Evolutionary conservation across 2,113 vertebrate genomes (phyloP), one percentile per base, ranked within the genome.

Genomic region (Osmerus eperlanus): DNA sequence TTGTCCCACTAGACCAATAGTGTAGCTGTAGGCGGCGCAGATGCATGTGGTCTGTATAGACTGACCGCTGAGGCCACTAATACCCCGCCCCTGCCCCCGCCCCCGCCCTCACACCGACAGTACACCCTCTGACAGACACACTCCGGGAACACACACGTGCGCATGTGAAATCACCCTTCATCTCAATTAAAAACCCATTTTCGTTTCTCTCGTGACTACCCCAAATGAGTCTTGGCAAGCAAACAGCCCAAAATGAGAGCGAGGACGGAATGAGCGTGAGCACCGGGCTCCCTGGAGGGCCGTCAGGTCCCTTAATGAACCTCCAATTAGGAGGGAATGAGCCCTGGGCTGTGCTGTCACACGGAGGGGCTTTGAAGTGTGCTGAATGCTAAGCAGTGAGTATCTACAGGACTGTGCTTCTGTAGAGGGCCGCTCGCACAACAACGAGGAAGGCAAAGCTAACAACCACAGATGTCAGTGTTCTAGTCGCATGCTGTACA

Each of bases 251-350:
- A 81, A 78, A 78, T 76, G 81, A 77, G 65, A 69, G 23, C 8
- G 13, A 23, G 25, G 4, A 62, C 13, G n/a, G n/a, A n/a, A n/a
- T n/a, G n/a, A n/a, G n/a, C n/a, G n/a, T n/a, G n/a, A 32, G 21
- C 12, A 3, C 67, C 21, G 72, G 68, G 66, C 80, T 78, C 85
- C 83, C 85, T 65, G 29, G 83, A 84, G 89, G 88, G 58, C 5
- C 65, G 66, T 71, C 72, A 67, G 83, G 88, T 88, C 84, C 83
- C 81, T 87, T 90, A 90, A 90, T 89, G 86, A 90, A 89, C 81
- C 88, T 82, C 86, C 86, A 91, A 91, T 90, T 90, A 90, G 82
- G 66, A 78, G 77, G 76, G 83, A 90, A 88, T 84, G 81, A 87
- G 86, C 85, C 86, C 77, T 71, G 82, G 85, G 88, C 78, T 83